Evolutionary conservation across 2,113 vertebrate genomes (phyloP).

Genomic region (Gymnarchus niloticus): DNA sequence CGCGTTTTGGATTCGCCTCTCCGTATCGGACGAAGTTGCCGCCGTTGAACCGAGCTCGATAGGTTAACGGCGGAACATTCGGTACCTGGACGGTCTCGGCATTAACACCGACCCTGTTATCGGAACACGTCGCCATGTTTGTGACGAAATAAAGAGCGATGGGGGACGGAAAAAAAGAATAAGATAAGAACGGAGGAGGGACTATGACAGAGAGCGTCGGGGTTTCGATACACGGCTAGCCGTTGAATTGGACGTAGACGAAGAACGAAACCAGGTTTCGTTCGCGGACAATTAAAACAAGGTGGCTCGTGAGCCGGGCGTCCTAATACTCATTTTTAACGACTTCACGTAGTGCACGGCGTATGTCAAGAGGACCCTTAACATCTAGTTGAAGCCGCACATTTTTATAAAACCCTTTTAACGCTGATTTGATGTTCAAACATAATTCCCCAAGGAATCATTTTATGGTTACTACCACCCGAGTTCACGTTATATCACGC

Average conservation of each 20-base stretch:
- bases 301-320: too few relatives aligned
- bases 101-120: neutral
- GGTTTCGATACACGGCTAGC: neutral
- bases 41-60: neutral
- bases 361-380: neutral
- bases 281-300: too few relatives aligned
- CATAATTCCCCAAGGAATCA: too few relatives aligned
- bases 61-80: neutral
- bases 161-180: neutral
- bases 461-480: too few relatives aligned
- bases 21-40: neutral
- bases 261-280: neutral
- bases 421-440: too few relatives aligned
- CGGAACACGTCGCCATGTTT: constrained; percentile 13
- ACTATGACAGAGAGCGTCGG: neutral
- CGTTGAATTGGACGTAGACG: neutral
- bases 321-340: neutral
- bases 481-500: too few relatives aligned
- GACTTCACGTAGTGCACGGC: neutral
- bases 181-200: constrained; percentile 2
- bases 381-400: neutral
- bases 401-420: too few relatives aligned
- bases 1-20: neutral
- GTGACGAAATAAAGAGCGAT: constrained; percentile 8
- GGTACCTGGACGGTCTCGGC: neutral